Evolutionary conservation across 1,140 invertebrate genomes (phyloP), one percentile per base, ranked within the genome.

Genomic region (Drosophila murphyi): DNA sequence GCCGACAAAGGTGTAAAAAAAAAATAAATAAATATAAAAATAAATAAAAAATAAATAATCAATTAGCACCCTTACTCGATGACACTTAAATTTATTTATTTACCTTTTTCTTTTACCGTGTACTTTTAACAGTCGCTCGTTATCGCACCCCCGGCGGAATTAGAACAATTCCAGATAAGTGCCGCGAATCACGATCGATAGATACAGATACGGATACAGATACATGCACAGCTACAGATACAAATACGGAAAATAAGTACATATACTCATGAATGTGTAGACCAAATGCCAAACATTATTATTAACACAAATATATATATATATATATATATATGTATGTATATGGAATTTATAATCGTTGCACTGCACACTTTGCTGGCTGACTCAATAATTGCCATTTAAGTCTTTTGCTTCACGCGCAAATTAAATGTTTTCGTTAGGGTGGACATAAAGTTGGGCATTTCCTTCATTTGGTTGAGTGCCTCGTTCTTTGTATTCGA

Each of bases 361-460:
- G 20, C 20, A 20, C 20, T 20, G 20, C 20, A 51, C 32, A n/a
- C 8, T 50, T 5, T 48, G 45, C 5, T 32, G 39, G 37, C 64
- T 78, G 72, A 69, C 56, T 83, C 71, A 76, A 64, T 31, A 28
- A n/a, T 31, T 64, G 52, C 29, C 45, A 20, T 20, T 20, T 47
- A 64, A 12, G 47, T 56, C 45, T 71, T 78, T 29, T 61, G 80
- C 48, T 92, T 92, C 2, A 91, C 85, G 41, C 78, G 83, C 39
- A 94, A 82, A 47, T 91, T 76, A 64, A 94, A 90, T 2, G 88
- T 88, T 69, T 96, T 94, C 32, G 96, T 96, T 12, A 96, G 91
- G 76, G 95, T 96, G n/a, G 95, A 95, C 5, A 95, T 94, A 39
- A 96, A 93, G 72, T 94, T 95, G 7, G 96, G 95, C 72, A 96